Base-by-base conservation (phyloP, 2,113 vertebrate species). In the Paracanthobrama guichenoti region DNA sequence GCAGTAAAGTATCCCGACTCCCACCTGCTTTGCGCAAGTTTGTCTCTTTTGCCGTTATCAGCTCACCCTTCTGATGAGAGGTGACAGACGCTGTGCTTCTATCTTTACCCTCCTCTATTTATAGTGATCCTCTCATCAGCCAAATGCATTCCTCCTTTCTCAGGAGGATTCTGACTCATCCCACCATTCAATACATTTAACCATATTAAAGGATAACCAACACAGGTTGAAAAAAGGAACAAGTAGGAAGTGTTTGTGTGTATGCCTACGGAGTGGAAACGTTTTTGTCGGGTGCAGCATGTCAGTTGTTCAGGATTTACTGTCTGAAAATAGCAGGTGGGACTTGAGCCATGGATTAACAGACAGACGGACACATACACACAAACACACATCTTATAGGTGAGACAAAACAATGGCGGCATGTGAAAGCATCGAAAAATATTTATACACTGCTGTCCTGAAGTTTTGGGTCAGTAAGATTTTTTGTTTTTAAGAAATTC, bases 311-410 rank as follows among this genome's bases (percentile, higher is more conserved):
- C 13, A 28, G 75, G 84, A 85, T 77, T 83, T 83, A 76, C 18
- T 57, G 83, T 82, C 86, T 89, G 11, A 85, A 86, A 89, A 86
- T 89, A 89, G 86, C 80, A 75, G 50, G 62, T 82, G 44, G 72
- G 85, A 84, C 76, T 39, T 86, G 64, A 85, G 42, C 82, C 59
- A 64, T 83, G 82, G 86, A 86, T 89, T 89, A 66, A 53, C 6
- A 50, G 12, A 84, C 20, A 71, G 26, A 50, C 50, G 20, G 24
- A 64, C 69, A 64, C 53, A 66, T 55, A 79, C 50, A 71, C 50
- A 83, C 35, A 73, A 35, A 53, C 59, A 76, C 59, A 75, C 39
- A 48, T 53, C 26, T 78, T 78, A 39, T 62, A 81, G 62, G 44
- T 55, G 44, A 53, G 28, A 8, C 55, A 62, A 26, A 42, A 59